These are phyloP conservation scores for Hydrozoanthus tunicans DNA, from an alignment of 64 coral and sea anemone species.

Conservation along the genomic window DNA sequence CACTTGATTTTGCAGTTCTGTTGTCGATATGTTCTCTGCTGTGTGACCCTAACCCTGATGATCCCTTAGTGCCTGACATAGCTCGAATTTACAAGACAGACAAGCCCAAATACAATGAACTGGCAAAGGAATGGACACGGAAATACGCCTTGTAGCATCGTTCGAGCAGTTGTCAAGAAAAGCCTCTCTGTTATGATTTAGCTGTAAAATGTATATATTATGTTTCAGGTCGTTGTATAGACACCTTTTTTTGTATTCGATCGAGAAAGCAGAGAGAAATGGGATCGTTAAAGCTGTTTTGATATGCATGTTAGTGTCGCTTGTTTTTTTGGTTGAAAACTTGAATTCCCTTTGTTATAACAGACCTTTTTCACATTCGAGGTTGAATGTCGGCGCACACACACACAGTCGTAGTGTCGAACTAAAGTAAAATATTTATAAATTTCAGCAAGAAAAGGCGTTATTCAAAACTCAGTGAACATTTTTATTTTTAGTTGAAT, in stretches of 20 bases:
- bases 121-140: slow-evolving; percentile 26
- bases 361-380: too few species aligned
- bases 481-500: too few species aligned
- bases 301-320: neutral
- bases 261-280: neutral
- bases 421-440: too few species aligned
- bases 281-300: neutral
- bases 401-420: too few species aligned
- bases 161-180: neutral
- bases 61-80: slow-evolving; percentile 35
- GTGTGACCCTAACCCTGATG: slow-evolving; percentile 43
- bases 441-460: too few species aligned
- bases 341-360: too few species aligned
- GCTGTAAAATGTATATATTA: slow-evolving; percentile 19
- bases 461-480: too few species aligned
- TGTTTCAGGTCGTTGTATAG: neutral
- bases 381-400: too few species aligned
- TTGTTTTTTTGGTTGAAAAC: too few species aligned
- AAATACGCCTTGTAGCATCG: slow-evolving; percentile 36
- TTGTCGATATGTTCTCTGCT: slow-evolving; percentile 53
- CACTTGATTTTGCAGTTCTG: slow-evolving; percentile 31
- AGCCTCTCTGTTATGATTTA: slow-evolving; percentile 6
- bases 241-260: neutral
- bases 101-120: slow-evolving; percentile 25
- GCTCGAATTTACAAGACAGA: slow-evolving; percentile 51